Conservation (phyloP, 2,797 vertebrate genomes). For the Lophius americanus region DNA sequence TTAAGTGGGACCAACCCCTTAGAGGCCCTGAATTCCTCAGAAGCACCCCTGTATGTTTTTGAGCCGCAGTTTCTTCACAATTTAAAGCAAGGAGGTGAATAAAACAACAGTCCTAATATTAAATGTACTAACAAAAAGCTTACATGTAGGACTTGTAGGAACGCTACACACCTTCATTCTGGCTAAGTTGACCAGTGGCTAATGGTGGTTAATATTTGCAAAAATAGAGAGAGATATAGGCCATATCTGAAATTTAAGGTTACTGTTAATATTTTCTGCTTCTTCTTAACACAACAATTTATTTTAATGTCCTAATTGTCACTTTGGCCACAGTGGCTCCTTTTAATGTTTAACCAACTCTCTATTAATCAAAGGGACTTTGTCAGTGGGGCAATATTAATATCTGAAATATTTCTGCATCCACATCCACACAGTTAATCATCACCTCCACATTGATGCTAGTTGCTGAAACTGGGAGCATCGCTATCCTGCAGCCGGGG, state of each 20-base stretch:
- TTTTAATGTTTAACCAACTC: not conserved
- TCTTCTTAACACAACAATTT: too few species aligned
- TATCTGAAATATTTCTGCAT: slow-evolving; percentile 1
- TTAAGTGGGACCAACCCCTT: not conserved
- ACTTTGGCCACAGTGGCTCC: not conserved
- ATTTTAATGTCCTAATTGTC: too few species aligned
- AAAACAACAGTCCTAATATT: not conserved
- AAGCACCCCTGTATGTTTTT: slow-evolving; percentile 5
- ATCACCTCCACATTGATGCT: slow-evolving; percentile 14
- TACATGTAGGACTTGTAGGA: too few species aligned
- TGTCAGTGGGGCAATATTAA: slow-evolving; percentile 1
- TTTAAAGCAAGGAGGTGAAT: accelerated
- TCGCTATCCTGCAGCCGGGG: not conserved
- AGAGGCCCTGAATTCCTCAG: not conserved
- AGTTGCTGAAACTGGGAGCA: too few species aligned
- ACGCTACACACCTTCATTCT: too few species aligned
- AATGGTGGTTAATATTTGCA: too few species aligned
- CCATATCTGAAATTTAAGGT: too few species aligned
- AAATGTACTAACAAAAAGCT: not conserved
- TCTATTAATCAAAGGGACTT: not conserved
- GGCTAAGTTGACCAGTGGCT: too few species aligned
- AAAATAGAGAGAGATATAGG: too few species aligned
- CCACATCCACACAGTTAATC: slow-evolving; percentile 12
- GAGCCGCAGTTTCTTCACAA: not conserved
- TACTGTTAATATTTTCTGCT: too few species aligned